Evolutionary conservation across 2,888 invertebrate species (phyloP), one percentile per base, ranked within the genome.

Genomic region (Mimachlamys varia): DNA sequence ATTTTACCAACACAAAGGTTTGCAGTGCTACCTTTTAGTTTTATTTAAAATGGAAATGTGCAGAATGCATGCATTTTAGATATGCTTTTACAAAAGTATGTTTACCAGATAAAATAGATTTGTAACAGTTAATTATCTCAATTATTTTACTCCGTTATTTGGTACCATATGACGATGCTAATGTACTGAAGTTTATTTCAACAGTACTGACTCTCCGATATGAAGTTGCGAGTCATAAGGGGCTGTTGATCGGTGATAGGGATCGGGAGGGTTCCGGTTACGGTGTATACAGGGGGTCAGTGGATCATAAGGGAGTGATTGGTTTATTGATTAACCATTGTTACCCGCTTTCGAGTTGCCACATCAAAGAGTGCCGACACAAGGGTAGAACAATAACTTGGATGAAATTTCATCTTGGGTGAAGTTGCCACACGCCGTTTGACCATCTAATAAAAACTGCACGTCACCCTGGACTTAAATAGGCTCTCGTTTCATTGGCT

Each of bases 351-450:
- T 27, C 76, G 10, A 76, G 22, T 76, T 76, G 76, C 27, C 76
- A 76, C 76, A 76, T 76, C 76, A 76, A 76, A 76, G 76, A 76
- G 76, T 76, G 76, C 76, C 76, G 76, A 27, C 33, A 15, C 76
- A 33, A 13, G 33, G 33, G 27, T 27, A 27, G 76, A 58, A 76
- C 76, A 76, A 76, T 76, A 27, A 10, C 76, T 44, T 33, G 76
- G 76, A 12, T 76, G 76, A 76, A 76, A 76, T 76, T 33, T 76
- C 76, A 76, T 76, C 76, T 76, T 76, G 12, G 27, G 27, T 33
- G 76, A 7, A 33, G 76, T 76, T 76, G 19, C 76, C 76, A 76
- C 76, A 76, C 76, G 76, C 76, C 76, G 76, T 76, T 76, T 76
- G 76, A 76, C 76, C 76, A 76, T 76, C 22, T 27, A 33, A 33